phyloP scores from a whole-genome alignment of 2,113 vertebrate species.

The Scomber japonicus region DNA sequence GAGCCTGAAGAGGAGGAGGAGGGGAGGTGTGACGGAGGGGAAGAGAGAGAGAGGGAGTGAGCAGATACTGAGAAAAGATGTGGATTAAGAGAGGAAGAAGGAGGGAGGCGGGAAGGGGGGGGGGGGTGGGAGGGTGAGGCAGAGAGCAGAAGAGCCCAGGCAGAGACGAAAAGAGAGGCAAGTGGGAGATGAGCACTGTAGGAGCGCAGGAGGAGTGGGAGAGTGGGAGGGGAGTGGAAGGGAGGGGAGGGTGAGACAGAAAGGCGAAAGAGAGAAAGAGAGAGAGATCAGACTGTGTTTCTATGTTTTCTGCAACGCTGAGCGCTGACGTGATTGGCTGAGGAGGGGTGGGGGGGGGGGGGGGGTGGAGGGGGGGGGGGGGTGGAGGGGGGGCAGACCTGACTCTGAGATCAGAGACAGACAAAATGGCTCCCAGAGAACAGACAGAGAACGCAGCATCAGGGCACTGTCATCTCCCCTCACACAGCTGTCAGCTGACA shows the following conservation, averaged over 20 bases:
- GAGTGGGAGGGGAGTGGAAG: constrained; percentile 11
- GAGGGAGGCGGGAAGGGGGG: constrained; percentile 44
- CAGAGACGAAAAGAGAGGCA: constrained; percentile 49
- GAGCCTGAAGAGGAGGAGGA: constrained; percentile 65
- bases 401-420: constrained; percentile 85
- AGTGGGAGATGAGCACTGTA: constrained; percentile 68
- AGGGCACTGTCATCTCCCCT: constrained; percentile 82
- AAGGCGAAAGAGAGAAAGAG: constrained; percentile 40
- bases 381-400: constrained; percentile 69
- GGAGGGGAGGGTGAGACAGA: constrained; percentile 45
- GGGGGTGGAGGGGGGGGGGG: constrained; percentile 14
- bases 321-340: constrained; percentile 84
- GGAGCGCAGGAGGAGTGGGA: constrained; percentile 45
- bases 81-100: constrained; percentile 67
- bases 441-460: constrained; percentile 84
- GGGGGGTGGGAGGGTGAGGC: background rate
- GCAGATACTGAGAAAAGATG: constrained; percentile 61
- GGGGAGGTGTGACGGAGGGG: constrained; percentile 54
- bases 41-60: constrained; percentile 51
- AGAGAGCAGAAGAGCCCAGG: constrained; percentile 43
- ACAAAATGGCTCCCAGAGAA: constrained; percentile 88
- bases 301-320: constrained; percentile 82
- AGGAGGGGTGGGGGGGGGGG: too few species aligned
- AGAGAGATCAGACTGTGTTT: constrained; percentile 79
- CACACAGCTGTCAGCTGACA: constrained; percentile 82